Conservation (phyloP, 53 echinoderm and acorn worm genomes). For the Holothuria scabra region DNA sequence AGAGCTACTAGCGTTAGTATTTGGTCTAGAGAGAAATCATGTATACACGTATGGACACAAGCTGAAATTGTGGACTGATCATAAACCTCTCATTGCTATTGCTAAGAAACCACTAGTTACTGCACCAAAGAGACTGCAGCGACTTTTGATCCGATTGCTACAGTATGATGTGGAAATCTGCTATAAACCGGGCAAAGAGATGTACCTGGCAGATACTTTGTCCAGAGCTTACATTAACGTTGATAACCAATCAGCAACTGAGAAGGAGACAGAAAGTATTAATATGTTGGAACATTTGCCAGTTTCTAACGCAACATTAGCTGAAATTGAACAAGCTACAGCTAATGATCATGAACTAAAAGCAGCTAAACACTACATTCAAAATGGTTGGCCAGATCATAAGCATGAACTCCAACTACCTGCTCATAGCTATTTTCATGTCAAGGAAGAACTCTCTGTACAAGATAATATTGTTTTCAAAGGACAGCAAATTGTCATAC, state of each 20-base stretch:
- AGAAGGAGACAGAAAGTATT: conserved; percentile 37
- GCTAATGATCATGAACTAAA: too few species aligned
- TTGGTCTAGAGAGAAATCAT: conserved; percentile 70
- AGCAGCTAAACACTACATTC: not conserved
- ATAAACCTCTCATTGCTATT: conserved; percentile 69
- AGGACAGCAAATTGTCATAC: conserved; percentile 44
- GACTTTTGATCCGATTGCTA: conserved; percentile 55
- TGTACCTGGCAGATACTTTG: conserved; percentile 47
- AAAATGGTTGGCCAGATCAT: conserved; percentile 57
- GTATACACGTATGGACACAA: conserved; percentile 60
- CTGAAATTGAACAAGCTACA: not conserved
- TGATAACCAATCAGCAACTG: not conserved
- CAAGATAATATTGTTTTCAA: conserved; percentile 55
- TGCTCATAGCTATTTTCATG: too few species aligned
- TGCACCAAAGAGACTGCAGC: conserved; percentile 70
- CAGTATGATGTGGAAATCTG: conserved; percentile 64
- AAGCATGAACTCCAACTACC: conserved; percentile 9
- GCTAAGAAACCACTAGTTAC: conserved; percentile 54
- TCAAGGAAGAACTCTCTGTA: conserved; percentile 49
- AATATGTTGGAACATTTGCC: conserved; percentile 53
- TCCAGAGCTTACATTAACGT: conserved; percentile 42
- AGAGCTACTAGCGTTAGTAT: conserved; percentile 67
- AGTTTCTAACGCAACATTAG: not conserved
- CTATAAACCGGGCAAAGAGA: conserved; percentile 48
- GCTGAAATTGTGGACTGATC: conserved; percentile 68